These are phyloP conservation scores for Phainopepla nitens DNA, from an alignment of 2,113 vertebrate species.

Conservation along the genomic window DNA sequence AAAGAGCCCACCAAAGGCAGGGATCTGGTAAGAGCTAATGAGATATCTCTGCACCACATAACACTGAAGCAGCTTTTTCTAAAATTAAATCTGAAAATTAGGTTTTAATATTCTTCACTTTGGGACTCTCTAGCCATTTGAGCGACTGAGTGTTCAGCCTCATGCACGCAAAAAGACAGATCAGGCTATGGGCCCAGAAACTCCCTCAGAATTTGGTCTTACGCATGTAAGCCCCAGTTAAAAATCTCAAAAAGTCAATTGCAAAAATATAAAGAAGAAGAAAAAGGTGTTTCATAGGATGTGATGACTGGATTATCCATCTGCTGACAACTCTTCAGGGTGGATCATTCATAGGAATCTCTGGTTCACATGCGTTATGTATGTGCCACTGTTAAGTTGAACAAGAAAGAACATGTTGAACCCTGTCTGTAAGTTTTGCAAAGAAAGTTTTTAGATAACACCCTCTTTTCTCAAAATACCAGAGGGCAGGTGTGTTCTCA, in stretches of 20 bases:
- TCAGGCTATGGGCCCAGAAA: not conserved
- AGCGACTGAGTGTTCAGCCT: not conserved
- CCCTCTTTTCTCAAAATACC: not conserved
- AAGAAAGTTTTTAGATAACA: not conserved
- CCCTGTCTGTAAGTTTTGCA: not conserved
- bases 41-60: slow-evolving; percentile 7
- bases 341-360: not conserved
- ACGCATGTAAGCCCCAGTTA: rapidly evolving
- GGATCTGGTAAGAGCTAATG: slow-evolving; percentile 1
- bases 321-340: not conserved
- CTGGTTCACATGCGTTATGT: not conserved
- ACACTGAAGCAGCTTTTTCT: slow-evolving; percentile 25
- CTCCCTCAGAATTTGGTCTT: not conserved
- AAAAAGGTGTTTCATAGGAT: not conserved
- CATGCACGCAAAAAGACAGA: not conserved
- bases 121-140: slow-evolving; percentile 23
- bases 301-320: not conserved
- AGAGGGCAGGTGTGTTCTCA: not conserved
- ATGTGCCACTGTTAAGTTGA: not conserved
- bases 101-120: slow-evolving; percentile 42
- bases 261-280: not conserved
- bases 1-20: slow-evolving; percentile 50
- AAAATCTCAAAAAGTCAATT: not conserved
- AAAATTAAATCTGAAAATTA: slow-evolving; percentile 52
- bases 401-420: not conserved